Conservation (phyloP, 2,113 vertebrate species). For the Odocoileus hemionus region DNA sequence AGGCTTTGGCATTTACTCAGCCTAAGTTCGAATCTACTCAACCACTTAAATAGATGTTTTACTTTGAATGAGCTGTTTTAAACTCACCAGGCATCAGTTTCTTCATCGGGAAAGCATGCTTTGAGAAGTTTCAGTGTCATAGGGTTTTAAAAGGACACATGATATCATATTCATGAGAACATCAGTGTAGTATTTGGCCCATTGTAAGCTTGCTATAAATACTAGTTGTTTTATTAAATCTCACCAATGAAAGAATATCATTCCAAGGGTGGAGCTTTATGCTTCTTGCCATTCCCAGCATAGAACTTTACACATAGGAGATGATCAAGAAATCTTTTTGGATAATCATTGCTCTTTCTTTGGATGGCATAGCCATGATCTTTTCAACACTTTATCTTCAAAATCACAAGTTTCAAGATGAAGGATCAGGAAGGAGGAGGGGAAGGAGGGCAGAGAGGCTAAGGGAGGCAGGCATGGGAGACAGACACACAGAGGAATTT, state of each 20-base stretch:
- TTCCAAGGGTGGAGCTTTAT: neutral
- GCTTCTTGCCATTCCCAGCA: neutral
- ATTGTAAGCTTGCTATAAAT: neutral
- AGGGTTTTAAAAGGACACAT: neutral
- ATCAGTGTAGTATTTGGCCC: neutral
- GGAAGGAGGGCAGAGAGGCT: neutral
- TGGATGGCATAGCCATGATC: neutral
- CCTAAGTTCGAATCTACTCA: neutral
- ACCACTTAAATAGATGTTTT: neutral
- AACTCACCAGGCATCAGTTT: neutral
- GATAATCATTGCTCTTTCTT: neutral
- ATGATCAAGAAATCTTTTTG: neutral
- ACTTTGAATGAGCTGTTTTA: neutral
- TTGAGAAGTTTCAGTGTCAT: neutral
- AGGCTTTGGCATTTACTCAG: neutral
- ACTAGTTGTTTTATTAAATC: neutral
- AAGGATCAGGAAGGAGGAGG: neutral
- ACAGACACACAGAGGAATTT: slow-evolving; percentile 2
- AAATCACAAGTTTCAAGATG: neutral
- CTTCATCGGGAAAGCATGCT: neutral
- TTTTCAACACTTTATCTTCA: neutral
- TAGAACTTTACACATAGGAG: neutral
- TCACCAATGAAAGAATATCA: neutral
- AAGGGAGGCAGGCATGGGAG: neutral
- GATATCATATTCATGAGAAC: slow-evolving; percentile 16